These are phyloP conservation scores for Chaenodraco wilsoni DNA, from an alignment of 2,797 vertebrate species.

Conservation along the genomic window DNA sequence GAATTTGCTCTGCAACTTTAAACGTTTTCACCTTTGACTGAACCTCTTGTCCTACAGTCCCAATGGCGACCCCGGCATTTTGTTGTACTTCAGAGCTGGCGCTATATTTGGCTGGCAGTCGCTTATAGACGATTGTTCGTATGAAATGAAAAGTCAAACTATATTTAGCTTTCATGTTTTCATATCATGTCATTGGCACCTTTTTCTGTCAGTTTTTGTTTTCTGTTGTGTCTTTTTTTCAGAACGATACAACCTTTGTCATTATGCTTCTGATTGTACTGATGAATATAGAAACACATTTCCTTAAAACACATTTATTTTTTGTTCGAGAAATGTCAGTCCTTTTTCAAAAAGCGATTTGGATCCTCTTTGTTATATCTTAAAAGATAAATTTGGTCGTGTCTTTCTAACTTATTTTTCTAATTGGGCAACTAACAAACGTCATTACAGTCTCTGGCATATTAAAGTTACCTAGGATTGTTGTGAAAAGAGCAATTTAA, in stretches of 20 bases:
- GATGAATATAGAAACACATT: conserved; percentile 74
- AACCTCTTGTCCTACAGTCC: conserved; percentile 69
- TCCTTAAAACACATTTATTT: conserved; percentile 60
- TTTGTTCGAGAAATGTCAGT: conserved; percentile 45
- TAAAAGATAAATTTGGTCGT: conserved; percentile 48
- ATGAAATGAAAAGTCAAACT: conserved; percentile 75
- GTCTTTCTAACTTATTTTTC: conserved; percentile 73
- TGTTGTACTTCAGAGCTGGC: conserved; percentile 65
- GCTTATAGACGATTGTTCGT: conserved; percentile 74
- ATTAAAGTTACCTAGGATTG: conserved; percentile 53
- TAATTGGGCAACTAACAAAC: conserved; percentile 68
- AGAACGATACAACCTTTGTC: conserved; percentile 66
- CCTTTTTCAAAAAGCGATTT: conserved; percentile 35
- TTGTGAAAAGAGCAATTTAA: conserved; percentile 63
- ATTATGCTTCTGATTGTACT: conserved; percentile 75
- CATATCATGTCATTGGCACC: conserved; percentile 79
- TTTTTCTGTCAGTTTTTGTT: conserved; percentile 62
- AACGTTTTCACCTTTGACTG: conserved; percentile 68
- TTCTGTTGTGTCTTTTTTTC: conserved; percentile 67
- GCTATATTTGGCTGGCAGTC: conserved; percentile 71
- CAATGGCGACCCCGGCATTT: conserved; percentile 67
- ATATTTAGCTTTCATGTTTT: conserved; percentile 76
- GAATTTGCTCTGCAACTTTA: conserved; percentile 68
- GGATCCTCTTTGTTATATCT: conserved; percentile 34
- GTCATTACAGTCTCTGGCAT: conserved; percentile 46